Evolutionary conservation across 2,797 vertebrate genomes (phyloP).

Genomic region (Echiichthys vipera): DNA sequence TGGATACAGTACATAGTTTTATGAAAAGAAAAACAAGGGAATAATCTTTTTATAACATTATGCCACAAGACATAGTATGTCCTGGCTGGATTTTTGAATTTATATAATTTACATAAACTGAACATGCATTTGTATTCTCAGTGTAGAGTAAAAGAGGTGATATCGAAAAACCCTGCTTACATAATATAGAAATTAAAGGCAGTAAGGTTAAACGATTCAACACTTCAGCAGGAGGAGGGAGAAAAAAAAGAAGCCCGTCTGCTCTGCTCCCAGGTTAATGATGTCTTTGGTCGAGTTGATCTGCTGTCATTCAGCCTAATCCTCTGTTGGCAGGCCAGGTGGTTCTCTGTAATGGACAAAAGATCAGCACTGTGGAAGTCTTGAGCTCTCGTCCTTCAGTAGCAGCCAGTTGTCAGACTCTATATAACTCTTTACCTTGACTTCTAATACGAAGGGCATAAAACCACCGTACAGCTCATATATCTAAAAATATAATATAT

Average conservation of each 20-base stretch:
- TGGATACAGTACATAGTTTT: too few species aligned
- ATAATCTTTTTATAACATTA: neutral
- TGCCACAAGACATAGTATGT: neutral
- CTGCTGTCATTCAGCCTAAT: conserved; percentile 56
- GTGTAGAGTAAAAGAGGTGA: neutral
- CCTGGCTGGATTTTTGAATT: neutral
- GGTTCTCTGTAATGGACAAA: conserved; percentile 30
- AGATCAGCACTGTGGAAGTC: conserved; percentile 20
- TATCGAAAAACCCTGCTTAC: neutral
- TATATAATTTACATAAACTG: neutral
- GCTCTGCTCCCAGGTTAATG: conserved; percentile 12
- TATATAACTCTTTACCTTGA: neutral
- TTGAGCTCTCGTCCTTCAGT: conserved; percentile 27
- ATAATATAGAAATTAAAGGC: neutral
- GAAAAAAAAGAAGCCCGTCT: conserved; percentile 11
- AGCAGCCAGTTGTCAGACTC: neutral
- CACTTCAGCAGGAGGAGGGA: neutral
- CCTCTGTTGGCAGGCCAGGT: conserved; percentile 60
- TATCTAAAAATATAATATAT: too few species aligned
- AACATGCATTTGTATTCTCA: neutral
- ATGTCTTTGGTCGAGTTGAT: conserved; percentile 43
- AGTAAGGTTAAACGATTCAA: neutral
- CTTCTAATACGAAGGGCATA: neutral
- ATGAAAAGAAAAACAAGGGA: neutral
- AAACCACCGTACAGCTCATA: neutral